Evolutionary conservation across 2,888 invertebrate species (phyloP), one percentile per base, ranked within the genome.

Genomic region (Allophyes oxyacanthae): DNA sequence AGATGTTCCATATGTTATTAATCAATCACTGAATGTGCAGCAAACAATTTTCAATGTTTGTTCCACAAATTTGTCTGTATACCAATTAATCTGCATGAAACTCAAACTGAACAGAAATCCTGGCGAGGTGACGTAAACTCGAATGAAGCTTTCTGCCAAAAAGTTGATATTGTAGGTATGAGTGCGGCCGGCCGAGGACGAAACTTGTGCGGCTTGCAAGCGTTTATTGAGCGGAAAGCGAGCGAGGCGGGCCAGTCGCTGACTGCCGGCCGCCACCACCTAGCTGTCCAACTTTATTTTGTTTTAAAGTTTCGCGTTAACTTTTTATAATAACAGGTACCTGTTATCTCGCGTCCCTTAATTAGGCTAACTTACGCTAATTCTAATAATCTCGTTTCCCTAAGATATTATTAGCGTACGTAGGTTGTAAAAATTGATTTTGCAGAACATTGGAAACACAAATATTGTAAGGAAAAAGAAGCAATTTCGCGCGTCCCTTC

Each of bases 211-310:
- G 75, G 76, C 74, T 66, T 66, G 73, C 73, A 51, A 81, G 67
- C 82, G 75, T 82, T 83, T 85, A 87, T 87, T 85, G 86, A 78
- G 83, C 82, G 84, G 82, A 85, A 86, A 83, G 79, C 77, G 73
- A 76, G 63, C 65, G 73, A 65, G 59, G 61, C 52, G 57, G 52
- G 53, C 61, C 43, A 38, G 54, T 53, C 52, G 58, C 68, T 60
- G 60, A 64, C 69, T 71, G 56, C 68, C 59, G 61, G 43, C 64
- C 63, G 67, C 64, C 61, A 66, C 72, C 70, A 60, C 57, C 69
- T 66, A 65, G 51, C 78, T 76, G 75, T 66, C 75, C 72, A 84
- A 87, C 84, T 86, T 87, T 79, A 73, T 78, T 77, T 70, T 72
- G 72, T 70, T 76, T 69, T 62, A 51, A 78, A 82, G 72, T 79